A percentile compares a stretch with the other conserved stretches of the same genome.
Evolutionary conservation across 2,888 invertebrate species (phyloP).

Genomic region (Neoascia interrupta): DNA sequence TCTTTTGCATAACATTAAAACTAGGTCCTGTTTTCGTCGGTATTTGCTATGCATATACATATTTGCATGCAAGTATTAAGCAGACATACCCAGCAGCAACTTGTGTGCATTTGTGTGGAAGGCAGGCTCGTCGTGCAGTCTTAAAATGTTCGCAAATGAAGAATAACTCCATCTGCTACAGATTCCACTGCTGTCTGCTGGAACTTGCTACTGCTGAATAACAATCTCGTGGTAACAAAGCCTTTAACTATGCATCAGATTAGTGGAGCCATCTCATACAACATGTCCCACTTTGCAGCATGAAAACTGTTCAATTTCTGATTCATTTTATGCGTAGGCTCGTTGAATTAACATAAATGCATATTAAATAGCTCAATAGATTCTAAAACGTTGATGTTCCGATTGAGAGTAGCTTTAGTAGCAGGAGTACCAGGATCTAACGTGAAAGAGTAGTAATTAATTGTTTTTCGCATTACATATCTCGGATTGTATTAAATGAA

Average conservation of each 20-base stretch:
- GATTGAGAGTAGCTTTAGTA: too few relatives aligned
- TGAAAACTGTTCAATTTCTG: constrained; percentile 47
- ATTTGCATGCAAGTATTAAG: constrained; percentile 53
- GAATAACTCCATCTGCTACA: constrained; percentile 33
- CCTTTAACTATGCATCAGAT: constrained; percentile 67
- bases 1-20: constrained; percentile 62
- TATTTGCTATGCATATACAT: too few relatives aligned
- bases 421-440: too few relatives aligned
- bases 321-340: constrained; percentile 2
- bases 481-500: too few relatives aligned
- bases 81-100: constrained; percentile 41
- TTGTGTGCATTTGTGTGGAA: constrained; percentile 23
- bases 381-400: constrained; percentile 52
- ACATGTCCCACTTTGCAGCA: constrained; percentile 35
- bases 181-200: constrained; percentile 10
- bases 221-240: constrained; percentile 60
- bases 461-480: too few relatives aligned
- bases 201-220: constrained; percentile 32
- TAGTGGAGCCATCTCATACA: constrained; percentile 55
- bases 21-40: too few relatives aligned
- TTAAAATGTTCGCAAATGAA: constrained; percentile 47
- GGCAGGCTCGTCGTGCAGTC: too few relatives aligned
- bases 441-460: too few relatives aligned
- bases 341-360: constrained; percentile 56
- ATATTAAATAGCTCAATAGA: constrained; percentile 53